Percentiles rank a stretch among this genome's conserved stretches.
Conservation (phyloP, 2,797 vertebrate genomes). For the Arnoldichthys spilopterus region DNA sequence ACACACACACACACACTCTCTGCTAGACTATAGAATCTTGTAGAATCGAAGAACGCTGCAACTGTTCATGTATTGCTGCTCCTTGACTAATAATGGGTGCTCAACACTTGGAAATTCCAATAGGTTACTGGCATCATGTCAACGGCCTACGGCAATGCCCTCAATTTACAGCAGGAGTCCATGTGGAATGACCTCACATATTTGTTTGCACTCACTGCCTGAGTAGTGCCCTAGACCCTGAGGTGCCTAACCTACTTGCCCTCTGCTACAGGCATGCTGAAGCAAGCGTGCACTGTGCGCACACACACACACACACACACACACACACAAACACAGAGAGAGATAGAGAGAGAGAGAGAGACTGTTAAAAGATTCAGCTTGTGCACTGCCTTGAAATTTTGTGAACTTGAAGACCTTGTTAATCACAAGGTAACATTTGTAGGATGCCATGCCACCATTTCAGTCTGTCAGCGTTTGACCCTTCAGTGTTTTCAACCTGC, state of each 20-base stretch:
- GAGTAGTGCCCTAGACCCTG: slow-evolving; percentile 41
- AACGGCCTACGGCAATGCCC: slow-evolving; percentile 45
- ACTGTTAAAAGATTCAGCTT: background rate
- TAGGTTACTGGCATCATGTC: slow-evolving; percentile 47
- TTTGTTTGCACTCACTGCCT: slow-evolving; percentile 46
- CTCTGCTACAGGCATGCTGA: slow-evolving; percentile 36
- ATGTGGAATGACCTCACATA: slow-evolving; percentile 52
- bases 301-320: slow-evolving; percentile 25
- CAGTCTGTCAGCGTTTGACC: background rate
- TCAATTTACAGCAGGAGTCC: slow-evolving; percentile 51
- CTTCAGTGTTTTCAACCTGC: background rate
- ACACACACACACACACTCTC: slow-evolving; percentile 9
- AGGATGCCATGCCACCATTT: background rate
- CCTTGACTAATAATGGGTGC: slow-evolving; percentile 35
- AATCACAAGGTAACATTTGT: background rate
- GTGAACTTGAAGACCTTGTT: background rate
- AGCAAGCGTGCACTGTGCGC: slow-evolving; percentile 29
- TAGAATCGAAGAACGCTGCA: slow-evolving; percentile 35
- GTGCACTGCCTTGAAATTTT: background rate
- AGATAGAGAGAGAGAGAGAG: background rate
- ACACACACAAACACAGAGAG: too few relatives aligned
- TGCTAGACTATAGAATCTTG: slow-evolving; percentile 22
- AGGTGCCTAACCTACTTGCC: slow-evolving; percentile 47
- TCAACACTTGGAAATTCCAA: slow-evolving; percentile 37
- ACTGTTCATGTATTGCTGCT: slow-evolving; percentile 33